phyloP scores from a whole-genome alignment of 2,113 vertebrate species.

The Dasyurus viverrinus region DNA sequence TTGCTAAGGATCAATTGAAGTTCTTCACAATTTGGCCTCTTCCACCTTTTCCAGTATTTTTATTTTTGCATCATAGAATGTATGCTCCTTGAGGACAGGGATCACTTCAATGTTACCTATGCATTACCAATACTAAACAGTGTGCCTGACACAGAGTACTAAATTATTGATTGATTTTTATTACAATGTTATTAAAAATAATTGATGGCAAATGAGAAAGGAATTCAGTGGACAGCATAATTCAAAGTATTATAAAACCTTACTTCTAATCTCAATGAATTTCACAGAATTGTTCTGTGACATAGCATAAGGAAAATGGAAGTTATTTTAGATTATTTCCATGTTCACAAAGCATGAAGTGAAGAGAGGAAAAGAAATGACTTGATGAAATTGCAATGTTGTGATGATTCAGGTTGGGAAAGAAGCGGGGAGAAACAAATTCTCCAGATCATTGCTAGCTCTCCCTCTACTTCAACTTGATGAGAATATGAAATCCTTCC shows the following conservation, averaged over 20 bases:
- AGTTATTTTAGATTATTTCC: conserved; percentile 41
- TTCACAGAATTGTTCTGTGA: conserved; percentile 43
- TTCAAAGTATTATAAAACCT: conserved; percentile 26
- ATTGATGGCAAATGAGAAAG: conserved; percentile 37
- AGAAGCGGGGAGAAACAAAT: conserved; percentile 23
- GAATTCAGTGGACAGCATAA: neutral
- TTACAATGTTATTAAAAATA: conserved; percentile 42
- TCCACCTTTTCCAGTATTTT: too few species aligned
- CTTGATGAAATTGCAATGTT: conserved; percentile 56
- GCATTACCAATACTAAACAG: neutral
- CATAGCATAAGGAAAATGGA: conserved; percentile 48
- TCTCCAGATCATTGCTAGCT: conserved; percentile 54
- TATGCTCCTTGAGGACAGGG: conserved; percentile 31
- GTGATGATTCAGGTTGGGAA: neutral
- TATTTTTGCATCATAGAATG: conserved; percentile 30
- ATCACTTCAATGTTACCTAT: neutral
- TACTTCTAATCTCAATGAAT: conserved; percentile 49
- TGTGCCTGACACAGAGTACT: neutral
- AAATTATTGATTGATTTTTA: neutral
- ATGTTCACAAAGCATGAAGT: conserved; percentile 40
- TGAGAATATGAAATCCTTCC: conserved; percentile 61
- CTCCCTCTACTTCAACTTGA: conserved; percentile 52
- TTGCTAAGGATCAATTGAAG: too few species aligned
- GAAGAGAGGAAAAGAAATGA: conserved; percentile 52
- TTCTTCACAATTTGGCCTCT: too few species aligned